Evolutionary conservation across 1,140 invertebrate genomes (phyloP).

Genomic region (Linepithema humile): DNA sequence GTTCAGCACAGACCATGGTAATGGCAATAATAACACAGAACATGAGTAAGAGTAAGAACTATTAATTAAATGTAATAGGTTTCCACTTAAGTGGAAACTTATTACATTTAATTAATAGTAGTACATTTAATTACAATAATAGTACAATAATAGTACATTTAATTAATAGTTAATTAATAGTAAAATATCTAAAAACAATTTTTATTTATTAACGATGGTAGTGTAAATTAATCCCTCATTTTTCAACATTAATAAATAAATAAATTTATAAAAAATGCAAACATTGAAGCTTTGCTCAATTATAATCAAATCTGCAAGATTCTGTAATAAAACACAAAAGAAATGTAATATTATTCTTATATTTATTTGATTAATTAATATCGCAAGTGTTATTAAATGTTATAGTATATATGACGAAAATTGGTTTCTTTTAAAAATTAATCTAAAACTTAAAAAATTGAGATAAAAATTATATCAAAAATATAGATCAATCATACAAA

Average conservation of each 20-base stretch:
- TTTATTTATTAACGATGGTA: no score
- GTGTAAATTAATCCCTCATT: no score
- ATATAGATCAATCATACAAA: slow-evolving; percentile 6
- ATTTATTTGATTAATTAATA: neutral
- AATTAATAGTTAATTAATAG: slow-evolving; percentile 20
- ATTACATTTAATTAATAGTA: slow-evolving; percentile 11
- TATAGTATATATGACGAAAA: neutral
- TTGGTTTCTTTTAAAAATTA: neutral
- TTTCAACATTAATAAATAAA: neutral
- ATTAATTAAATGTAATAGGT: slow-evolving; percentile 3
- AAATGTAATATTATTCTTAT: neutral
- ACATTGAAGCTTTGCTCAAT: neutral
- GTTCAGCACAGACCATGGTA: slow-evolving; percentile 74
- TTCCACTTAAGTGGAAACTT: neutral
- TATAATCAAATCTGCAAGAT: neutral
- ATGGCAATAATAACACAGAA: no score
- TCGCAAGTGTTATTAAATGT: neutral
- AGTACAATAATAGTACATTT: neutral
- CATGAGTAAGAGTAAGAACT: no score
- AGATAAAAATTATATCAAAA: neutral
- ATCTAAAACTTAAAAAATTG: neutral
- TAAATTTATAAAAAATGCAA: neutral
- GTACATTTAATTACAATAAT: neutral
- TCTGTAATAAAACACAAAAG: neutral
- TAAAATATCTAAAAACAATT: neutral